These are phyloP conservation scores for Erinaceus europaeus DNA, from an alignment of 2,113 vertebrate genomes.

Conservation along the genomic window DNA sequence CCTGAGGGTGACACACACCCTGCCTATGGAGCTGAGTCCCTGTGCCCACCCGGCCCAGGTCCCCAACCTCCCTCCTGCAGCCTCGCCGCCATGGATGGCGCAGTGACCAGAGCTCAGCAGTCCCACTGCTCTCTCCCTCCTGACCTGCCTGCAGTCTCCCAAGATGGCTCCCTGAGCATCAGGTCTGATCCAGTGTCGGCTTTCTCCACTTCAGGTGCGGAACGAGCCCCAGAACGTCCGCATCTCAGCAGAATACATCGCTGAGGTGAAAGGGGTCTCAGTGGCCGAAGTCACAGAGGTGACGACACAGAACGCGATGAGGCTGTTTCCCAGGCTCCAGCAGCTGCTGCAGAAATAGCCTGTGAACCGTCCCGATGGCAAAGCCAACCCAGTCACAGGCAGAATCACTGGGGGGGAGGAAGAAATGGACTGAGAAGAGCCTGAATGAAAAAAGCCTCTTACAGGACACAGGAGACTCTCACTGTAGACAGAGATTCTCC, in stretches of 20 bases:
- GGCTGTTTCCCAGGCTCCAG: conserved; percentile 90
- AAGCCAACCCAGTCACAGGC: background rate
- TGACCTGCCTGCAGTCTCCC: background rate
- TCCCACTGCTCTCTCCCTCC: background rate
- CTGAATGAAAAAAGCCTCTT: too few species aligned
- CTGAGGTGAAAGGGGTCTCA: conserved; percentile 90
- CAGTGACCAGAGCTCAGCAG: too few species aligned
- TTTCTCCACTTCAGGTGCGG: conserved; percentile 85
- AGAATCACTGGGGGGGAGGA: too few species aligned
- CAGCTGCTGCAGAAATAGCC: conserved; percentile 56
- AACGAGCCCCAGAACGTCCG: conserved; percentile 94
- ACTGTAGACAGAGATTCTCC: too few species aligned
- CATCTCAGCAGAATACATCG: conserved; percentile 91
- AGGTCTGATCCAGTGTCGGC: background rate
- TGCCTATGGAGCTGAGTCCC: background rate
- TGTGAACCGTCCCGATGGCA: background rate
- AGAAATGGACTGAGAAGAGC: too few species aligned
- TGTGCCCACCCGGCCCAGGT: too few species aligned
- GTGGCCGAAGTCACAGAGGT: conserved; percentile 89
- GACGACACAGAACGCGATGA: conserved; percentile 91
- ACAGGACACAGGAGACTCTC: too few species aligned
- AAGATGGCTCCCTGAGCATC: background rate
- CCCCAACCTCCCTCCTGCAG: too few species aligned
- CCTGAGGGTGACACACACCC: too few species aligned
- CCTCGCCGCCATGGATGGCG: too few species aligned